A percentile compares a stretch with the other conserved stretches of the same genome.
Evolutionary conservation across 1,140 invertebrate species (phyloP).

Genomic region (Muscidifurax raptorellus): DNA sequence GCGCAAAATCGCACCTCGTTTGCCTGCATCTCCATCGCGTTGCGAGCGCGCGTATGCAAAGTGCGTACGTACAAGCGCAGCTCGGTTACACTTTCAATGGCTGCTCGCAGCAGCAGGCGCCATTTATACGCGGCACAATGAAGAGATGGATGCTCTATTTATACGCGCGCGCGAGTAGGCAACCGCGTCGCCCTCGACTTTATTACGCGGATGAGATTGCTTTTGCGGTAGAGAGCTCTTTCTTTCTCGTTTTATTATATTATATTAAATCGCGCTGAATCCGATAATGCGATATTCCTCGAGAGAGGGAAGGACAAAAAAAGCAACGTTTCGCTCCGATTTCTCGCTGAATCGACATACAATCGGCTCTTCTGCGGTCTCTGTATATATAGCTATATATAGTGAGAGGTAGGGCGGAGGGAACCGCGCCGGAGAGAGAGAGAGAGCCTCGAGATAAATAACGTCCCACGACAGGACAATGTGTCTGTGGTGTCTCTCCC

Average conservation of each 20-base stretch:
- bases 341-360: constrained; percentile 32
- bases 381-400: constrained; percentile 32
- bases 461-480: constrained; percentile 61
- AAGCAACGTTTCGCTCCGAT: constrained; percentile 35
- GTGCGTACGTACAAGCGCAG: constrained; percentile 51
- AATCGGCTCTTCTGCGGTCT: constrained; percentile 13
- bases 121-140: constrained; percentile 32
- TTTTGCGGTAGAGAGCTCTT: background rate
- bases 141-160: background rate
- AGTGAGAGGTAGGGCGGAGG: constrained; percentile 21
- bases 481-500: constrained; percentile 55
- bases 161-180: constrained; percentile 44
- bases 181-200: background rate
- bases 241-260: background rate
- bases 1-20: background rate
- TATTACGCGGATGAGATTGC: background rate
- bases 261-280: background rate
- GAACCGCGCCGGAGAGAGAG: background rate
- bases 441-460: constrained; percentile 58
- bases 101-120: background rate
- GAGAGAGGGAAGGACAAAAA: background rate
- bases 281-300: background rate
- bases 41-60: background rate
- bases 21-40: background rate
- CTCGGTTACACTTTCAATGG: constrained; percentile 39